Evolutionary conservation across 2,888 invertebrate species (phyloP).

Genomic region (Drosophila conformis): DNA sequence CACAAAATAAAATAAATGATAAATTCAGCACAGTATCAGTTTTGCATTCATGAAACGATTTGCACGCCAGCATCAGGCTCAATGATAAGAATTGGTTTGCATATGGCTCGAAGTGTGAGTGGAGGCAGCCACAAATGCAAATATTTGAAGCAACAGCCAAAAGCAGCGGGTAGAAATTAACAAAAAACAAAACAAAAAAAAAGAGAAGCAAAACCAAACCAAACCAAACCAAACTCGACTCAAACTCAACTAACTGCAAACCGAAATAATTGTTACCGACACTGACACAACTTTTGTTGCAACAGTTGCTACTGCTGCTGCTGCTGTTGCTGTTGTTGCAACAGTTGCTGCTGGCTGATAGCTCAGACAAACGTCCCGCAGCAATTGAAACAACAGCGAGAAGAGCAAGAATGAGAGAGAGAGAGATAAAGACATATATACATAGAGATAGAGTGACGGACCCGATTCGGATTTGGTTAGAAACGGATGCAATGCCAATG

Average conservation of each 20-base stretch:
- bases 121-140: conserved; percentile 63
- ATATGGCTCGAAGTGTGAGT: neutral
- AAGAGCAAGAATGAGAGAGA: neutral
- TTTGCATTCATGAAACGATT: conserved; percentile 52
- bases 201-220: neutral
- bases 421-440: neutral
- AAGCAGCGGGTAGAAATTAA: conserved; percentile 26
- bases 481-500: conserved; percentile 39
- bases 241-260: conserved; percentile 61
- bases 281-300: conserved; percentile 58
- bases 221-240: conserved; percentile 36
- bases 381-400: conserved; percentile 60
- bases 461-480: conserved; percentile 49
- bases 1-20: neutral
- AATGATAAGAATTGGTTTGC: conserved; percentile 11
- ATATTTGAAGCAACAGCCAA: conserved; percentile 60
- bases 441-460: conserved; percentile 17
- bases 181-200: conserved; percentile 8
- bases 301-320: conserved; percentile 19
- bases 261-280: conserved; percentile 79
- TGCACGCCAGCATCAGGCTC: conserved; percentile 43
- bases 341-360: conserved; percentile 46
- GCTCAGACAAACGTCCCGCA: conserved; percentile 67
- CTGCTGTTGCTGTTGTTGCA: conserved; percentile 29
- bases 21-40: conserved; percentile 15